Evolutionary conservation across 2,888 invertebrate genomes (phyloP).

Genomic region (Orchestes rusci): DNA sequence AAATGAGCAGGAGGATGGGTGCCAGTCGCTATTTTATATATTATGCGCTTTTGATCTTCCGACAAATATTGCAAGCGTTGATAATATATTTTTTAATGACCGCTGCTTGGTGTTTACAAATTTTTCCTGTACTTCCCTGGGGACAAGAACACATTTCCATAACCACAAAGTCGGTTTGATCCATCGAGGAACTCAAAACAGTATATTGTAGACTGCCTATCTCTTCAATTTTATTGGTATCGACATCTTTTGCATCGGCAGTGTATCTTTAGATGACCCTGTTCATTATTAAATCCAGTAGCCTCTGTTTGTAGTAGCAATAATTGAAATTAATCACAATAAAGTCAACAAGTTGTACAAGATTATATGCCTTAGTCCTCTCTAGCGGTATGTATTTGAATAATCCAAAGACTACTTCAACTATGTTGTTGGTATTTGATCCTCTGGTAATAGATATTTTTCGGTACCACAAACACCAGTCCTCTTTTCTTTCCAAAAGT

Average conservation of each 20-base stretch:
- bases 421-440: too few relatives aligned
- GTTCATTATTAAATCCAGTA: constrained; percentile 13
- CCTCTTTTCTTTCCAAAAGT: too few relatives aligned
- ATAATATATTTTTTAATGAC: constrained; percentile 2
- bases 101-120: constrained; percentile 3
- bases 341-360: too few relatives aligned
- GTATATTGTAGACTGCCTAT: constrained; percentile 5
- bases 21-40: constrained; percentile 4
- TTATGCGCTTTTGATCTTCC: constrained; percentile 3
- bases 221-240: not conserved
- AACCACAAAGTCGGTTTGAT: constrained; percentile 4
- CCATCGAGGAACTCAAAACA: constrained; percentile 3
- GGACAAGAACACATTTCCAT: constrained; percentile 6
- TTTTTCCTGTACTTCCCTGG: constrained; percentile 2
- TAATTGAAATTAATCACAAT: too few relatives aligned
- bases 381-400: too few relatives aligned
- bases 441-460: too few relatives aligned
- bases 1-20: constrained; percentile 1
- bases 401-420: too few relatives aligned
- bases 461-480: too few relatives aligned
- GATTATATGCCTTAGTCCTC: too few relatives aligned
- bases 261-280: constrained; percentile 11
- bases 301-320: constrained; percentile 16
- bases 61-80: constrained; percentile 3
- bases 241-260: constrained; percentile 12